Conservation (phyloP, 1,140 invertebrate genomes). For the Paracyclopina nana region DNA sequence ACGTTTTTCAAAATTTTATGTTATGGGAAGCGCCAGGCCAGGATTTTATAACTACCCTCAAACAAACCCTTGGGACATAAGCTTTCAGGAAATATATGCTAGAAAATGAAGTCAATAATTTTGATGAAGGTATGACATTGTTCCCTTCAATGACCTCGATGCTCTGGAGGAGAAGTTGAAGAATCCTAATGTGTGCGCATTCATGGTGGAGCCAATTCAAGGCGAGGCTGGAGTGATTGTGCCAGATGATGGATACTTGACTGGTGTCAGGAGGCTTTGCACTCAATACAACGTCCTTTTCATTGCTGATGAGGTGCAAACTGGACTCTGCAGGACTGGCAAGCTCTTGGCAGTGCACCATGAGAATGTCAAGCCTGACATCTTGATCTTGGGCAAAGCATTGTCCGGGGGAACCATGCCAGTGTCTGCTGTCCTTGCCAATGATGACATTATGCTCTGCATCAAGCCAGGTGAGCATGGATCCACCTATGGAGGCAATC, state of each 20-base stretch:
- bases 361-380: slow-evolving; percentile 78
- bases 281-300: slow-evolving; percentile 83
- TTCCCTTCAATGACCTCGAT: slow-evolving; percentile 71
- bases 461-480: slow-evolving; percentile 91
- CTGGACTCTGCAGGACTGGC: slow-evolving; percentile 74
- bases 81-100: too few relatives aligned
- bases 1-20: too few relatives aligned
- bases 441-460: slow-evolving; percentile 67
- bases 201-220: slow-evolving; percentile 99
- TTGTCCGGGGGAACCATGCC: slow-evolving; percentile 92
- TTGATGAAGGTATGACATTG: slow-evolving; percentile 35
- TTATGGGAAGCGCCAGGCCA: too few relatives aligned
- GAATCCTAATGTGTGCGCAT: slow-evolving; percentile 73
- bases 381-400: slow-evolving; percentile 87
- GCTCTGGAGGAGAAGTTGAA: slow-evolving; percentile 54
- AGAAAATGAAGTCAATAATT: too few relatives aligned
- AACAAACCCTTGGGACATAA: too few relatives aligned
- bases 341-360: slow-evolving; percentile 70
- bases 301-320: slow-evolving; percentile 96
- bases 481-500: slow-evolving; percentile 96
- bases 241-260: slow-evolving; percentile 69
- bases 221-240: slow-evolving; percentile 93
- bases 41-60: too few relatives aligned
- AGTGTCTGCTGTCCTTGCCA: slow-evolving; percentile 65
- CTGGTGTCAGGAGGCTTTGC: slow-evolving; percentile 39